phyloP scores from a whole-genome alignment of 1,140 invertebrate species.

The Ptiloglossa arizonensis region DNA sequence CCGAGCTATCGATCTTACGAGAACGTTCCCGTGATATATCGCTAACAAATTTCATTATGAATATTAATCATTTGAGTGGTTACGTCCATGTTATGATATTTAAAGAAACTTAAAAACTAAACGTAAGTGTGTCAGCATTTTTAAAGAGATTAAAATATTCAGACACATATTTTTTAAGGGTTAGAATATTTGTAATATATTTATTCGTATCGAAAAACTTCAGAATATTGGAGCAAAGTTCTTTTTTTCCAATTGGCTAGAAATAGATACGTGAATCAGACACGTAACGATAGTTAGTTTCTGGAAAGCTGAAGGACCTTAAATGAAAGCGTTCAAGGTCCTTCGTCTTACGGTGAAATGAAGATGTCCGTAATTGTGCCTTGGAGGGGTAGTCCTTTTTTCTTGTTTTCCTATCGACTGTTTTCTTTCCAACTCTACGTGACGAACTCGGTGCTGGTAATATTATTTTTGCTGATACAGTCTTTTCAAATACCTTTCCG shows the following conservation, averaged over 20 bases:
- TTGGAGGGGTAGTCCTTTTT: slow-evolving; percentile 1
- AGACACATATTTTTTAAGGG: too few relatives aligned
- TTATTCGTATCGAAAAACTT: too few relatives aligned
- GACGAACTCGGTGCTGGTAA: slow-evolving; percentile 6
- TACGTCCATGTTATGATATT: too few relatives aligned
- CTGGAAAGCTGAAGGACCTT: neutral
- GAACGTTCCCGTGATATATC: too few relatives aligned
- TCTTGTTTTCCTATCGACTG: slow-evolving; percentile 21
- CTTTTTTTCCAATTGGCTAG: neutral
- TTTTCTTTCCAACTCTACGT: neutral
- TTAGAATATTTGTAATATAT: too few relatives aligned
- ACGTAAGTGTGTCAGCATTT: too few relatives aligned
- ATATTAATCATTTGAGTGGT: neutral
- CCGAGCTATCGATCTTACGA: too few relatives aligned
- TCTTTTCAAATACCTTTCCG: neutral
- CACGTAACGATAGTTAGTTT: neutral
- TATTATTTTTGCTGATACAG: slow-evolving; percentile 26
- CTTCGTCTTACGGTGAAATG: neutral
- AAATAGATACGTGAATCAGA: neutral
- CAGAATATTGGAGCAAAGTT: neutral
- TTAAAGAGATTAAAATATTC: too few relatives aligned
- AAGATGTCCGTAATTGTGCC: slow-evolving; percentile 17
- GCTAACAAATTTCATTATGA: neutral
- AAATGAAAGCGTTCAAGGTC: neutral
- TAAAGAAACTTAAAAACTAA: too few relatives aligned